Evolutionary conservation across 2,113 vertebrate species (phyloP).

Genomic region (Mesocricetus auratus): DNA sequence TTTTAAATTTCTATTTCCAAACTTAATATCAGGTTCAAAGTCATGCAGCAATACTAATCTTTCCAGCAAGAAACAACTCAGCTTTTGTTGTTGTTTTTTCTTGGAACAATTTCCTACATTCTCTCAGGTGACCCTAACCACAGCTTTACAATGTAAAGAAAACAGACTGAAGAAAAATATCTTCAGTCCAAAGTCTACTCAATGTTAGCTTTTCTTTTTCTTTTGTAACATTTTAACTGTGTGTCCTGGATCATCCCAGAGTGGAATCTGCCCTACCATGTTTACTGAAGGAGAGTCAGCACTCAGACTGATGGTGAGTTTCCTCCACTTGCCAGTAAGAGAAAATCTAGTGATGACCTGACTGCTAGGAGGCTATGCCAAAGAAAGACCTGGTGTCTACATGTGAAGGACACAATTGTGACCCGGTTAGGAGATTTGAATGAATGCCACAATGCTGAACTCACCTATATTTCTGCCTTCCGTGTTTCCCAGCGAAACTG

Average conservation of each 20-base stretch:
- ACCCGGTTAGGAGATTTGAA: not conserved
- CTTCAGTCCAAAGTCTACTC: constrained; percentile 61
- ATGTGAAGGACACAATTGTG: not conserved
- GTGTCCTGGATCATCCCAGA: not conserved
- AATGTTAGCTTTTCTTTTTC: not conserved
- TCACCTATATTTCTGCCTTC: not conserved
- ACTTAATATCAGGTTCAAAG: not conserved
- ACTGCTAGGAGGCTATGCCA: not conserved
- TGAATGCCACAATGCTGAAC: not conserved
- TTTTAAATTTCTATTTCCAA: constrained; percentile 24
- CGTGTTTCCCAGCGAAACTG: not conserved
- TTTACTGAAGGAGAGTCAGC: constrained; percentile 63
- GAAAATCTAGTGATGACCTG: not conserved
- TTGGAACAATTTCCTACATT: not conserved
- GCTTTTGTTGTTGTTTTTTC: not conserved
- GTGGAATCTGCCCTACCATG: constrained; percentile 52
- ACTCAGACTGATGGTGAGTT: not conserved
- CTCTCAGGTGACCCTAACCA: not conserved
- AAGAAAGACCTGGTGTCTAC: not conserved
- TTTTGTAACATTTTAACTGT: constrained; percentile 74
- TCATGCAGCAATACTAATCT: not conserved
- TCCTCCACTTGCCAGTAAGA: not conserved
- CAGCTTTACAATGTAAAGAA: not conserved
- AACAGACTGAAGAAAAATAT: constrained; percentile 45
- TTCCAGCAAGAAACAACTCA: not conserved